Evolutionary conservation across 2,888 invertebrate species (phyloP).

Genomic region (Hemistola chrysoprasaria): DNA sequence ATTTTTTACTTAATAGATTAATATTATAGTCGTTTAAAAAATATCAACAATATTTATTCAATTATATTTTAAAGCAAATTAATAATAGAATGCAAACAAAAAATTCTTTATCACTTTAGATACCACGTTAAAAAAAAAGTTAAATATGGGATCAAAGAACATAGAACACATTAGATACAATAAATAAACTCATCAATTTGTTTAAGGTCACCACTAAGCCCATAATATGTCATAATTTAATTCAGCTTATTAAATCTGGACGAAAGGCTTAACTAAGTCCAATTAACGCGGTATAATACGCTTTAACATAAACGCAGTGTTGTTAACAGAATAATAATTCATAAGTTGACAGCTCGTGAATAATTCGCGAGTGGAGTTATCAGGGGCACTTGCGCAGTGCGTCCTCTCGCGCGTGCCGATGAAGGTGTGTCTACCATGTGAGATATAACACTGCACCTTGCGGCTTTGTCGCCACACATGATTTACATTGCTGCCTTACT

Average conservation of each 20-base stretch:
- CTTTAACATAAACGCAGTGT: constrained; percentile 54
- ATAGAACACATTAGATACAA: too few relatives aligned
- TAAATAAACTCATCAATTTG: too few relatives aligned
- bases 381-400: constrained; percentile 70
- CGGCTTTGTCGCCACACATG: constrained; percentile 30
- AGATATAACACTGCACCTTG: constrained; percentile 26
- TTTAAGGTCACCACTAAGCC: neutral
- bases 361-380: constrained; percentile 69
- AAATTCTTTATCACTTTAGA: too few relatives aligned
- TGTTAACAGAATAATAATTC: constrained; percentile 70
- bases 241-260: constrained; percentile 30
- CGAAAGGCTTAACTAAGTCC: constrained; percentile 38
- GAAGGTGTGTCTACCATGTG: constrained; percentile 39
- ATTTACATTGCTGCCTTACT: constrained; percentile 52
- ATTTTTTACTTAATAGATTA: too few relatives aligned
- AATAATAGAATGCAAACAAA: too few relatives aligned
- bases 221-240: constrained; percentile 22
- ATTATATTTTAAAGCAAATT: too few relatives aligned
- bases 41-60: too few relatives aligned
- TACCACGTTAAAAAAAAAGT: too few relatives aligned
- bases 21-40: too few relatives aligned
- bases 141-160: too few relatives aligned
- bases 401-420: constrained; percentile 65
- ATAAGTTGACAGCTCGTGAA: constrained; percentile 76
- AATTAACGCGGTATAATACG: constrained; percentile 49